Conservation (phyloP, 2,888 invertebrate genomes). For the Phytoseiulus persimilis region DNA sequence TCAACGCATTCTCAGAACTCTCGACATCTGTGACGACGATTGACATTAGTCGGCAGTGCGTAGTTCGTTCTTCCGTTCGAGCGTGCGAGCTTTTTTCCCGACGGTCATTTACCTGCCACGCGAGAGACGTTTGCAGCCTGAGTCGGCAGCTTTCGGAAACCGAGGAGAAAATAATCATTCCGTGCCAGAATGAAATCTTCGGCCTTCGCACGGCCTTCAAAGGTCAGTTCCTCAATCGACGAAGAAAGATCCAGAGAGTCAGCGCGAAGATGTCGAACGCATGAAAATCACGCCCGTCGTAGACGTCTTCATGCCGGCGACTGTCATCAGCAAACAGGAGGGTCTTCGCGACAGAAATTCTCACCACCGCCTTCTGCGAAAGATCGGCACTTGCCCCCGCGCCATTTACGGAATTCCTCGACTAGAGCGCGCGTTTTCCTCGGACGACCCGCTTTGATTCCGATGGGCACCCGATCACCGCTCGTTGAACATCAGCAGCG, state of each 20-base stretch:
- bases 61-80: neutral
- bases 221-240: neutral
- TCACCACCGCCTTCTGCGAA: neutral
- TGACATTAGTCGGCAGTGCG: neutral
- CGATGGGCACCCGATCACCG: too few relatives aligned
- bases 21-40: neutral
- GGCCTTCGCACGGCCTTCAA: neutral
- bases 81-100: neutral
- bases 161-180: neutral
- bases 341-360: neutral
- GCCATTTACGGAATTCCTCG: too few relatives aligned
- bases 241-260: neutral
- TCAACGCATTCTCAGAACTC: neutral
- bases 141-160: neutral
- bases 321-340: neutral
- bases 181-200: neutral
- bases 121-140: neutral
- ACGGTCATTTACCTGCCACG: neutral
- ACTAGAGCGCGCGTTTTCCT: too few relatives aligned
- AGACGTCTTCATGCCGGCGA: neutral
- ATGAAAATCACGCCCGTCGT: neutral
- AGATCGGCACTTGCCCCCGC: too few relatives aligned
- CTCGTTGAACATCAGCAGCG: too few relatives aligned
- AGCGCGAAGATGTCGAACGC: neutral
- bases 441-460: too few relatives aligned